Conservation (phyloP, 2,888 invertebrate genomes). For the Drosophila stalkeri region DNA sequence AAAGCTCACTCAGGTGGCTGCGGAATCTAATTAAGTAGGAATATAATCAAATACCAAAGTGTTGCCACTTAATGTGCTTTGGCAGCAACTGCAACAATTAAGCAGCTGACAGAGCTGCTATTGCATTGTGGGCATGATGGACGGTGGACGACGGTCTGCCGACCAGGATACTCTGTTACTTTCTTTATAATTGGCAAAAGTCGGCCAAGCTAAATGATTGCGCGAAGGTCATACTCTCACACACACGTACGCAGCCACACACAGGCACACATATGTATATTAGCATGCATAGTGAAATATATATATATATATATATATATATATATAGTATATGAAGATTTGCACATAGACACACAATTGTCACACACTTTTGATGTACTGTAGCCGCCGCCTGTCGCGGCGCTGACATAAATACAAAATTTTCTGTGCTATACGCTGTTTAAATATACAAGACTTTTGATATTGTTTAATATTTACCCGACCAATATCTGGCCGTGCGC, state of each 20-base stretch:
- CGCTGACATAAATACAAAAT: constrained; percentile 65
- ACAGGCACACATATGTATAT: constrained; percentile 1
- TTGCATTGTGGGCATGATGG: background rate
- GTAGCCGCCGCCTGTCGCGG: constrained; percentile 31
- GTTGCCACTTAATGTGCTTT: constrained; percentile 45
- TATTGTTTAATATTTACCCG: constrained; percentile 60
- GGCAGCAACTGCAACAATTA: constrained; percentile 1
- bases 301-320: background rate
- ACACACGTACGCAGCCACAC: constrained; percentile 14
- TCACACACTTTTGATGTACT: constrained; percentile 34
- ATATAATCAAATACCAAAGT: constrained; percentile 37
- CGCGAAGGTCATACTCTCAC: constrained; percentile 69
- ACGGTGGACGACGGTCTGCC: background rate
- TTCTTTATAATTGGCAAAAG: constrained; percentile 65
- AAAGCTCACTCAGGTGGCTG: constrained; percentile 63
- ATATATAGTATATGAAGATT: background rate
- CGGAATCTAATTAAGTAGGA: constrained; percentile 48
- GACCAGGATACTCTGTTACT: constrained; percentile 52
- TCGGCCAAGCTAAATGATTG: constrained; percentile 65
- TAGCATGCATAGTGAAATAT: constrained; percentile 25
- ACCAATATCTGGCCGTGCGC: constrained; percentile 52
- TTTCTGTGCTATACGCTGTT: constrained; percentile 23
- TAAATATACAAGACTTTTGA: constrained; percentile 23
- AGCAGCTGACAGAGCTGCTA: background rate
- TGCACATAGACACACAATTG: constrained; percentile 26